Base-by-base conservation (phyloP, 2,113 vertebrate genomes). In the Artemisiospiza belli region DNA sequence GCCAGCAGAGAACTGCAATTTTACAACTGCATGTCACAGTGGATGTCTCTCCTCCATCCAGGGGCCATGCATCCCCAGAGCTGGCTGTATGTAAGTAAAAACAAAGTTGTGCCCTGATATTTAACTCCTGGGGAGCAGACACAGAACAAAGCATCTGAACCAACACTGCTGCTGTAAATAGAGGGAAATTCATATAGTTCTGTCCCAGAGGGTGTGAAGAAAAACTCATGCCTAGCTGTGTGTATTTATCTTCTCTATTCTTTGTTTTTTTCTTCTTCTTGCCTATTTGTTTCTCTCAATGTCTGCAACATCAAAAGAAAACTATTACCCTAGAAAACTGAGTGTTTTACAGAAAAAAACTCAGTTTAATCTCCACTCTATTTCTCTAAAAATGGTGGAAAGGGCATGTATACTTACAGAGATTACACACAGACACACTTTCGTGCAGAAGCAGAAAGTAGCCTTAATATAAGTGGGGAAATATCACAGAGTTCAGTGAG, bases 1-100 rank as follows among this genome's bases (percentile, higher is more conserved):
- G 54, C 19, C 12, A 11, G 43, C 23, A 69, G 51, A 47, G 24
- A 76, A 3, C 28, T 27, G 51, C 47, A 23, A 47, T 59, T 80
- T 87, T 27, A 73, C 2, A 1, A 30, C 46, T 31, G 44, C 69
- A 58, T 3, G 6, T n/a, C 41, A 5, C 24, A 49, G 39, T 2
- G 2, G 39, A 20, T 44, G 58, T 16, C 15, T 20, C 59, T 67
- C 64, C 43, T 74, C 63, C 63, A 63, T 55, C 51, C 52, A 25
- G 10, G 23, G 7, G 11, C 30, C 44, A 9, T 0, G 1, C 35
- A 76, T 9, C 72, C 46, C 9, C 1, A 35, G 3, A 58, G 51
- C 37, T 37, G 28, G 30, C 2, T 3, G 0, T 10, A 30, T 11
- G 4, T 3, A 58, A 83, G 5, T 4, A 62, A 83, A 24, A 28